phyloP scores from a whole-genome alignment of 2,797 vertebrate genomes.

The Coluber constrictor region DNA sequence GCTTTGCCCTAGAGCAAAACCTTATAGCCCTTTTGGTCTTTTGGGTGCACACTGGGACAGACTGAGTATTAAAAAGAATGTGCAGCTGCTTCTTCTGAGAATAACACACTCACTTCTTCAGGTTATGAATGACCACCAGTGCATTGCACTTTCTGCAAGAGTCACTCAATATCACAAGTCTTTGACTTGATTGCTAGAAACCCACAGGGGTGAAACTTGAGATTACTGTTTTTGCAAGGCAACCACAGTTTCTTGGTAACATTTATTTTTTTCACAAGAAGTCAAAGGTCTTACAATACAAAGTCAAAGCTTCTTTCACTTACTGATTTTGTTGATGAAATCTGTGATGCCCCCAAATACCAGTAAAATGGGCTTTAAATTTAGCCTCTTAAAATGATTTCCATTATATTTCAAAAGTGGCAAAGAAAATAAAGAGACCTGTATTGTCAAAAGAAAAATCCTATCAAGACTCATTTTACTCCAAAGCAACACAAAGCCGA shows the following conservation, averaged over 20 bases:
- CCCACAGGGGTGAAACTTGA: not conserved
- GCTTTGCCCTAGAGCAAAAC: not conserved
- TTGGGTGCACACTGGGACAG: not conserved
- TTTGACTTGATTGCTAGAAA: not conserved
- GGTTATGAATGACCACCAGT: not conserved
- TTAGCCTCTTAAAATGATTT: not conserved
- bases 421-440: constrained; percentile 30
- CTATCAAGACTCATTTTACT: constrained; percentile 8
- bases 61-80: not conserved
- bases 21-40: not conserved
- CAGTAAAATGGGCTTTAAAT: constrained; percentile 27
- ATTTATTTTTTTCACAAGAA: not conserved
- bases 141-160: not conserved
- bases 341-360: not conserved
- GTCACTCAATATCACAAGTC: not conserved
- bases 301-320: not conserved
- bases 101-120: not conserved
- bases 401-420: not conserved
- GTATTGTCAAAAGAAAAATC: constrained; percentile 41
- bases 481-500: constrained; percentile 19
- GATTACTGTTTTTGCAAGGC: not conserved
- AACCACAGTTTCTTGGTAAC: not conserved
- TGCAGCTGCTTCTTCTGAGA: not conserved
- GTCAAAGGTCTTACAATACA: not conserved
- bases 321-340: not conserved